phyloP scores from a whole-genome alignment of 2,888 invertebrate species.

The Andricus quercusramuli region DNA sequence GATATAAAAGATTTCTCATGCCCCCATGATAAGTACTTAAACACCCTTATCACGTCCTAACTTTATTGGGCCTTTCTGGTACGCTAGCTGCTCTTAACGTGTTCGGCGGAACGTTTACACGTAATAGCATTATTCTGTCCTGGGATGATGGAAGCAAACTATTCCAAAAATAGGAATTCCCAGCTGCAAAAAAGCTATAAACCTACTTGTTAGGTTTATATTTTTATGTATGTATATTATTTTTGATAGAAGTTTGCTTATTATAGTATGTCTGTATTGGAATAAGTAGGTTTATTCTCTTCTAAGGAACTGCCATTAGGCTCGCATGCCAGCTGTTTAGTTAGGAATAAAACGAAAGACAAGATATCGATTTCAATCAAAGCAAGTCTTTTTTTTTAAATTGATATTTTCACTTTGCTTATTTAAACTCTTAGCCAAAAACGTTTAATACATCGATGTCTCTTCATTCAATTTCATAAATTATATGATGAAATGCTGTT shows the following conservation, averaged over 20 bases:
- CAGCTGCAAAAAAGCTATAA: neutral
- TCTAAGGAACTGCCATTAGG: neutral
- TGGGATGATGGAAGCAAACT: neutral
- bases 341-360: neutral
- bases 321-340: neutral
- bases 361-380: neutral
- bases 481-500: too few relatives aligned
- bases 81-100: constrained; percentile 6
- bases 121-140: constrained; percentile 5
- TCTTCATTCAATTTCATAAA: too few relatives aligned
- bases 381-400: too few relatives aligned
- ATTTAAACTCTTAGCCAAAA: too few relatives aligned
- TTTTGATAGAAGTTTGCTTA: too few relatives aligned
- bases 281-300: neutral
- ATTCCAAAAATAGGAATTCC: constrained; percentile 3
- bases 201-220: too few relatives aligned
- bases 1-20: neutral
- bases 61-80: constrained; percentile 24
- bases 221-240: too few relatives aligned
- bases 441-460: too few relatives aligned
- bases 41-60: constrained; percentile 27
- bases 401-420: too few relatives aligned
- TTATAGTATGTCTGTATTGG: neutral
- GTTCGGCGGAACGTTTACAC: constrained; percentile 7
- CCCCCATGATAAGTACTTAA: constrained; percentile 15